A percentile compares a stretch with the other conserved stretches of the same genome.
Evolutionary conservation across 2,888 invertebrate genomes (phyloP).

Genomic region (Osmoderma eremita): DNA sequence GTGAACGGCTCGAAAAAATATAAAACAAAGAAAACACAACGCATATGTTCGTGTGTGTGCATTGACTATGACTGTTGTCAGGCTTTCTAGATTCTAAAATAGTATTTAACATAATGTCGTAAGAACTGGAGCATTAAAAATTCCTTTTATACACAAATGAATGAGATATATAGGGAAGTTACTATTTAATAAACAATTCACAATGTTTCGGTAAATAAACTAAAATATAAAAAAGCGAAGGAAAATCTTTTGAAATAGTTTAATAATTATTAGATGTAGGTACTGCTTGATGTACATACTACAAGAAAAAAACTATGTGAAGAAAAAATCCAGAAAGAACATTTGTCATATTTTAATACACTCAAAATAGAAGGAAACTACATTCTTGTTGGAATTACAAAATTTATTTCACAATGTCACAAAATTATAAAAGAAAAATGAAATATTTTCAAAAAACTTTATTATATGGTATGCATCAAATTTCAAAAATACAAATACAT

Average conservation of each 20-base stretch:
- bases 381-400: neutral
- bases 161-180: too few relatives aligned
- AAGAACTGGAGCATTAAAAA: slow-evolving; percentile 1
- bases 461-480: slow-evolving; percentile 24
- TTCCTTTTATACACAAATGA: neutral
- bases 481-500: slow-evolving; percentile 36
- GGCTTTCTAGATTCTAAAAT: slow-evolving; percentile 14
- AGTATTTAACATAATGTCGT: neutral
- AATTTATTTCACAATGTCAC: neutral
- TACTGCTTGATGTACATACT: too few relatives aligned
- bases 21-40: neutral
- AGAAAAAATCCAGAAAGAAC: neutral
- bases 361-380: neutral
- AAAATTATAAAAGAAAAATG: neutral
- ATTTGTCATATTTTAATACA: neutral
- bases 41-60: too few relatives aligned
- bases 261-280: too few relatives aligned
- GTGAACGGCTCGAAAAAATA: slow-evolving; percentile 5
- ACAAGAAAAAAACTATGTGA: neutral
- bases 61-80: neutral
- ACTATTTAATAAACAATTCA: too few relatives aligned
- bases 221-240: too few relatives aligned
- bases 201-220: too few relatives aligned
- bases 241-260: too few relatives aligned
- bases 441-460: slow-evolving; percentile 7